phyloP scores from a whole-genome alignment of 2,888 invertebrate species.

The Choreutis nemorana region DNA sequence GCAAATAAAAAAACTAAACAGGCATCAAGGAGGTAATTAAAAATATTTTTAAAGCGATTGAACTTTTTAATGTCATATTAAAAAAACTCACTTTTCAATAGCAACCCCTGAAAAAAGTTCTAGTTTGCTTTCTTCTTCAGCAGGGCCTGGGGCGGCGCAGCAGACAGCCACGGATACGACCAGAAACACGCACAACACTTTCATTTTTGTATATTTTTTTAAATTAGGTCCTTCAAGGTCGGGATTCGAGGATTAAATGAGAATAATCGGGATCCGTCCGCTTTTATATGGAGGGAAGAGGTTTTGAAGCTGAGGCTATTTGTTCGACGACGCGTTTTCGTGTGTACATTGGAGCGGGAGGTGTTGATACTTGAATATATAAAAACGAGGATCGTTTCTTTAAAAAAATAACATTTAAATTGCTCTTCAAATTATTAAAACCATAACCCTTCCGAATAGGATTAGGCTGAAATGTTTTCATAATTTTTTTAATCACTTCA shows the following conservation, averaged over 20 bases:
- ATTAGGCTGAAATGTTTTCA: slow-evolving; percentile 14
- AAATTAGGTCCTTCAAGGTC: slow-evolving; percentile 22
- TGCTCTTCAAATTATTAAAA: too few relatives aligned
- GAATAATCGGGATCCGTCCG: slow-evolving; percentile 23
- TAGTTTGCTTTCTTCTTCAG: slow-evolving; percentile 35
- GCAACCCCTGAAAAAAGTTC: slow-evolving; percentile 54
- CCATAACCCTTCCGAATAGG: too few relatives aligned
- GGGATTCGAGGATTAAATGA: slow-evolving; percentile 40
- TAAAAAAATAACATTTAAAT: too few relatives aligned
- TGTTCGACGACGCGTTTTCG: too few relatives aligned
- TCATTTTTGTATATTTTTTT: slow-evolving; percentile 25
- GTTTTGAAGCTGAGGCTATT: slow-evolving; percentile 16
- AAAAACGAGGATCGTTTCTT: too few relatives aligned
- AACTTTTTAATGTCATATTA: too few relatives aligned
- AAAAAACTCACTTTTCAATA: slow-evolving; percentile 43
- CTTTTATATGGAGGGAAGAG: slow-evolving; percentile 29
- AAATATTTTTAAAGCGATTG: too few relatives aligned
- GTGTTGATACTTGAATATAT: slow-evolving; percentile 1
- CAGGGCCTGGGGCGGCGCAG: slow-evolving; percentile 38
- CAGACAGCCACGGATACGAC: slow-evolving; percentile 33
- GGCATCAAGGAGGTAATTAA: too few relatives aligned
- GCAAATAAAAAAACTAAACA: too few relatives aligned
- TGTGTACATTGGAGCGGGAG: too few relatives aligned
- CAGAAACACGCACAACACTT: slow-evolving; percentile 39
- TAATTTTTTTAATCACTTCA: slow-evolving; percentile 5